Evolutionary conservation across 2,113 vertebrate genomes (phyloP).

Genomic region (Aspiorhynchus laticeps): DNA sequence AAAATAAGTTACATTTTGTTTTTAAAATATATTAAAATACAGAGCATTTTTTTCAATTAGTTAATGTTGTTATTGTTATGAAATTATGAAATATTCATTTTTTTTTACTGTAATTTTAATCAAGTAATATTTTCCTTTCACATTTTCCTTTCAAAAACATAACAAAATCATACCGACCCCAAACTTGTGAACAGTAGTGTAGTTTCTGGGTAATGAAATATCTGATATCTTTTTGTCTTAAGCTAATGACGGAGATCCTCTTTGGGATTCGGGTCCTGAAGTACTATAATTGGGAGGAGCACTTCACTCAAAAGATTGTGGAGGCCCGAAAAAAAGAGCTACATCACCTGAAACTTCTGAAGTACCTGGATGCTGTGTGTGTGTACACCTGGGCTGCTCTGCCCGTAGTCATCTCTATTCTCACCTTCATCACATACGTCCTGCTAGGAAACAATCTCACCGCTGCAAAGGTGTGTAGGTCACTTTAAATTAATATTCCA

Average conservation of each 20-base stretch:
- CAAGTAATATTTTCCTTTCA: not conserved
- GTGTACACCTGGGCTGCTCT: constrained; percentile 96
- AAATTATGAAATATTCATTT: too few relatives aligned
- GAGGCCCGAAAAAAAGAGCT: constrained; percentile 81
- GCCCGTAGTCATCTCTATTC: constrained; percentile 90
- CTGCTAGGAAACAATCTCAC: constrained; percentile 90
- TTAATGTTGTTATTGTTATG: too few relatives aligned
- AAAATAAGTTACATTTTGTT: not conserved
- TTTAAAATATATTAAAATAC: not conserved
- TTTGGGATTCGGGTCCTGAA: constrained; percentile 92
- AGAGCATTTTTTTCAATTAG: not conserved
- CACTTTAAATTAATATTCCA: not conserved
- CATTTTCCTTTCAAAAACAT: not conserved
- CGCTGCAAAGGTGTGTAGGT: constrained; percentile 86
- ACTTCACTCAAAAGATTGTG: constrained; percentile 79
- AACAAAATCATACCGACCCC: not conserved
- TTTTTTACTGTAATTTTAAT: not conserved
- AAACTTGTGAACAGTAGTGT: not conserved
- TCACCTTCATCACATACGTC: constrained; percentile 91
- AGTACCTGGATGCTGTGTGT: constrained; percentile 91
- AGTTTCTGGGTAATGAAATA: not conserved
- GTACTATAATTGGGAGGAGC: constrained; percentile 91
- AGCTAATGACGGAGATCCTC: constrained; percentile 93
- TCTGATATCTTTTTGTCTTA: constrained; percentile 6
- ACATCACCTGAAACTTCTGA: constrained; percentile 77